phyloP scores from a whole-genome alignment of 2,113 vertebrate species.

The Baryphthengus martii region DNA sequence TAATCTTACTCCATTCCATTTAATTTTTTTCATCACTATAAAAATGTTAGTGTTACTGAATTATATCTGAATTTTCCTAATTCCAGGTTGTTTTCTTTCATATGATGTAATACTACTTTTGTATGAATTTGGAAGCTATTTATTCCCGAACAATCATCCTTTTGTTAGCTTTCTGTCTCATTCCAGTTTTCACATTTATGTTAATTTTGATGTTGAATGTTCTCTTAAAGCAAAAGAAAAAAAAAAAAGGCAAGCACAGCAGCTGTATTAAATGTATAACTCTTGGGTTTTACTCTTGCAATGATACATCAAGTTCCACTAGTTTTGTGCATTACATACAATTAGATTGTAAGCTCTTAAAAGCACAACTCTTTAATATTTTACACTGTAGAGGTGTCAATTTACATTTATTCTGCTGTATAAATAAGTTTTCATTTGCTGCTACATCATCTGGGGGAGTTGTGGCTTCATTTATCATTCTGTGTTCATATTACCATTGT shows the following conservation, averaged over 20 bases:
- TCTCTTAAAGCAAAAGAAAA: neutral
- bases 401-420: neutral
- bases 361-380: neutral
- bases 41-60: neutral
- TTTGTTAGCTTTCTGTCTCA: neutral
- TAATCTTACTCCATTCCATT: neutral
- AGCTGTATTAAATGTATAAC: neutral
- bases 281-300: neutral
- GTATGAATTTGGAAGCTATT: neutral
- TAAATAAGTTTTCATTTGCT: neutral
- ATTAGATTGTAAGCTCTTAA: conserved; percentile 15
- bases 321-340: neutral
- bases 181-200: neutral
- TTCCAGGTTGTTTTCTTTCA: neutral
- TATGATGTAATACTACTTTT: neutral
- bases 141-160: neutral
- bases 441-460: neutral
- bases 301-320: neutral
- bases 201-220: neutral
- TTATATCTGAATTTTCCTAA: neutral
- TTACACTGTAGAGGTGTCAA: neutral
- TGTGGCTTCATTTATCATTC: neutral
- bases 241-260: neutral
- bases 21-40: neutral
- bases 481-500: neutral